Percentiles rank a stretch among this genome's conserved stretches.
phyloP scores from a whole-genome alignment of 2,797 vertebrate genomes.

The Chiloscyllium punctatum region DNA sequence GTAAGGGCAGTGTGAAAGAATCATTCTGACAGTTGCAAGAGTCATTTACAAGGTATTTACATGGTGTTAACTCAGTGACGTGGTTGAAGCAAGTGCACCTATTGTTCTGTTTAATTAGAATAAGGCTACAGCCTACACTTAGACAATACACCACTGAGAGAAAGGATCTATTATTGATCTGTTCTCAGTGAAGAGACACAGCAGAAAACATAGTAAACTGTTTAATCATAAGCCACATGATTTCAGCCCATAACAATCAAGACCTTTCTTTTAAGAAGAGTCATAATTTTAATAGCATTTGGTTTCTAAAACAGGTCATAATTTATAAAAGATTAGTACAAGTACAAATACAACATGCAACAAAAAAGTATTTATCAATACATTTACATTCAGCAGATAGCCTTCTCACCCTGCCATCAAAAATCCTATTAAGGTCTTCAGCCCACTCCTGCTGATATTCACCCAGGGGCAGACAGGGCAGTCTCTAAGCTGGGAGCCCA shows the following conservation, averaged over 20 bases:
- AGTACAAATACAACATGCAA: not conserved
- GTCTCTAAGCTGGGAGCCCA: too few relatives aligned
- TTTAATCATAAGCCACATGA: conserved; percentile 3
- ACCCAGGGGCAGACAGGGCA: too few relatives aligned
- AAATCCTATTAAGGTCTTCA: not conserved
- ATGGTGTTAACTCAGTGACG: conserved; percentile 1
- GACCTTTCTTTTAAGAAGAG: not conserved
- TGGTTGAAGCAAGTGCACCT: not conserved
- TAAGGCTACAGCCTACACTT: not conserved
- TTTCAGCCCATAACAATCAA: conserved; percentile 5
- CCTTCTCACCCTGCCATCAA: not conserved
- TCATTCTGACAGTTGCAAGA: not conserved
- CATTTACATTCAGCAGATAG: not conserved
- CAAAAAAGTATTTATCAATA: not conserved
- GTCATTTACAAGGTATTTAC: not conserved
- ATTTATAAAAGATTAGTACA: not conserved
- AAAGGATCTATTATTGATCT: not conserved
- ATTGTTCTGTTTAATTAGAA: conserved; percentile 25
- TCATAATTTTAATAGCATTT: not conserved
- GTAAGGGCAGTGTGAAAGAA: not conserved
- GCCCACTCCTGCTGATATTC: too few relatives aligned
- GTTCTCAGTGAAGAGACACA: not conserved
- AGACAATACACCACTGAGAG: not conserved
- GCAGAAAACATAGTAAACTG: not conserved
- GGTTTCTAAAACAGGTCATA: not conserved